Conservation (phyloP, 1,140 invertebrate genomes). For the Arctopsyche grandis region DNA sequence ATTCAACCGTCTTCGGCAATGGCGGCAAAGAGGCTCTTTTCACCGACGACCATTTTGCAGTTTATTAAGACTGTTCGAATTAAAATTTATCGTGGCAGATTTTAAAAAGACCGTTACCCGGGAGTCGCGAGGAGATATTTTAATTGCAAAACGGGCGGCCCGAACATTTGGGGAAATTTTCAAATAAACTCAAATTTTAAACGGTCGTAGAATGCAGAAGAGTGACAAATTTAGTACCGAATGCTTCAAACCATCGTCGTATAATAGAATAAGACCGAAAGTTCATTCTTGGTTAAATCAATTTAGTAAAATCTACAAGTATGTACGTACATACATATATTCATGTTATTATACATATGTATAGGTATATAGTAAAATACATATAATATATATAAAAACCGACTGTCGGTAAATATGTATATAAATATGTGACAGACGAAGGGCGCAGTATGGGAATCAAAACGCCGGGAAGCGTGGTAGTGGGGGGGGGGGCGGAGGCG, state of each 20-base stretch:
- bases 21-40: not conserved
- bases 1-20: not conserved
- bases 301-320: not conserved
- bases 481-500: too few species aligned
- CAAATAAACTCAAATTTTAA: too few species aligned
- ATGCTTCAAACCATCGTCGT: too few species aligned
- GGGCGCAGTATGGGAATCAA: too few species aligned
- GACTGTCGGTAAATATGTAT: too few species aligned
- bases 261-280: too few species aligned
- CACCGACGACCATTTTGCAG: constrained; percentile 23
- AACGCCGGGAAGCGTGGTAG: too few species aligned
- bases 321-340: not conserved
- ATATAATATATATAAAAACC: not conserved
- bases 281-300: not conserved
- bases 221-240: not conserved
- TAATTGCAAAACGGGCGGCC: not conserved
- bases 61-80: constrained; percentile 42
- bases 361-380: not conserved
- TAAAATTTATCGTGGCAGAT: constrained; percentile 36
- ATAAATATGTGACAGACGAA: too few species aligned
- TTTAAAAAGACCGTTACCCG: constrained; percentile 4
- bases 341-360: not conserved
- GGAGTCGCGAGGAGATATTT: not conserved
- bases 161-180: not conserved
- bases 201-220: too few species aligned